A percentile compares a stretch with the other conserved stretches of the same genome.
Evolutionary conservation across 2,113 vertebrate genomes (phyloP).

Genomic region (Zosterops lateralis): DNA sequence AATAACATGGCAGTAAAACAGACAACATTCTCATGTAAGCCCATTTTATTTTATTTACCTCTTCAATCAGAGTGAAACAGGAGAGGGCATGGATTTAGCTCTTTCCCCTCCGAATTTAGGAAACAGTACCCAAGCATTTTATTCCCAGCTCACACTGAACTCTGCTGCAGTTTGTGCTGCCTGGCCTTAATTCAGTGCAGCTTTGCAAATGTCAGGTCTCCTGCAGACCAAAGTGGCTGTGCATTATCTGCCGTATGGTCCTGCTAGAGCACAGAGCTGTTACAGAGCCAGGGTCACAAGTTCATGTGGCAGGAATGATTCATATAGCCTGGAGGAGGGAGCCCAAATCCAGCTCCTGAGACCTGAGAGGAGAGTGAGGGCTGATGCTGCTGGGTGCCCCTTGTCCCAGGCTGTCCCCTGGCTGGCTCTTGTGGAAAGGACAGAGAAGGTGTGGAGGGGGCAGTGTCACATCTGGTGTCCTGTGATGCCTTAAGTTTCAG

Average conservation of each 20-base stretch:
- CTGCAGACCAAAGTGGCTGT: slow-evolving; percentile 8
- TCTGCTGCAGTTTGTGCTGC: neutral
- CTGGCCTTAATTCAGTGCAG: slow-evolving; percentile 52
- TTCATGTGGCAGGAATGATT: slow-evolving; percentile 34
- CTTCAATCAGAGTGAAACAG: slow-evolving; percentile 49
- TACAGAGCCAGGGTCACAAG: slow-evolving; percentile 24
- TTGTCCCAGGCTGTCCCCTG: neutral
- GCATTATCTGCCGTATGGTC: slow-evolving; percentile 11
- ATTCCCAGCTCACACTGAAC: neutral
- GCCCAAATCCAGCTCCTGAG: neutral
- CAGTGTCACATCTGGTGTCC: neutral
- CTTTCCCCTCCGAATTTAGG: neutral
- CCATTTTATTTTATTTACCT: slow-evolving; percentile 58
- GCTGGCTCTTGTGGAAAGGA: neutral
- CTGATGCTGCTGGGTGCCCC: neutral
- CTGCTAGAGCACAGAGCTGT: neutral
- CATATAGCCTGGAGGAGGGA: slow-evolving; percentile 22
- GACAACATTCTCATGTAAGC: slow-evolving; percentile 56
- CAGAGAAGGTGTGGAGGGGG: neutral
- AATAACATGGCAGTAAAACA: slow-evolving; percentile 40
- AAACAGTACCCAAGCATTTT: slow-evolving; percentile 16
- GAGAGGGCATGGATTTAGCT: slow-evolving; percentile 21
- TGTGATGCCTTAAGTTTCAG: neutral
- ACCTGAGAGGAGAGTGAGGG: neutral
- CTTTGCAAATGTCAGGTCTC: slow-evolving; percentile 18